These are phyloP conservation scores for Ataeniobius toweri DNA, from an alignment of 2,797 vertebrate genomes.

Conservation along the genomic window DNA sequence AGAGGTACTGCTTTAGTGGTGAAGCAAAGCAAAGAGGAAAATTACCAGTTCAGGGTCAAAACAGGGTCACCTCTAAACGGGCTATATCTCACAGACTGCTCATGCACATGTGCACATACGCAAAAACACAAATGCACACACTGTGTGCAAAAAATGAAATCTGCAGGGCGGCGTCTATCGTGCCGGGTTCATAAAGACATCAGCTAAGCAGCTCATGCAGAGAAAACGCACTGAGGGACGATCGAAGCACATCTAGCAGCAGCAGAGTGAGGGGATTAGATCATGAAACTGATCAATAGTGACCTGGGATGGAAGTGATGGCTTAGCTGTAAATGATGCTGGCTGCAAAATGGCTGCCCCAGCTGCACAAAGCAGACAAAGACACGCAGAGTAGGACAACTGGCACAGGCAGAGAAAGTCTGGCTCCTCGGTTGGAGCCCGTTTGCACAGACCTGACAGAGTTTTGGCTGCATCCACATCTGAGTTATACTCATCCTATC, in stretches of 20 bases:
- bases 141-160: slow-evolving; percentile 38
- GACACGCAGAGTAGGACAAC: slow-evolving; percentile 50
- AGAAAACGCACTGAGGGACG: slow-evolving; percentile 46
- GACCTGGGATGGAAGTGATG: slow-evolving; percentile 49
- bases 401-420: slow-evolving; percentile 37
- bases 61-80: slow-evolving; percentile 38
- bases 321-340: slow-evolving; percentile 46
- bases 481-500: slow-evolving; percentile 36
- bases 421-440: slow-evolving; percentile 35
- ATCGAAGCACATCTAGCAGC: slow-evolving; percentile 56
- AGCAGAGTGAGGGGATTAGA: slow-evolving; percentile 65
- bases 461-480: slow-evolving; percentile 36
- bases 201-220: slow-evolving; percentile 46
- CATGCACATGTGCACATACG: slow-evolving; percentile 9
- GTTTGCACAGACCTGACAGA: slow-evolving; percentile 40
- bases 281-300: slow-evolving; percentile 66
- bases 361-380: slow-evolving; percentile 37
- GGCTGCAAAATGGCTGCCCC: slow-evolving; percentile 22
- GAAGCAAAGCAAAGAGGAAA: slow-evolving; percentile 37
- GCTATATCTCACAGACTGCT: slow-evolving; percentile 26
- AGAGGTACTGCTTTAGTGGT: slow-evolving; percentile 45
- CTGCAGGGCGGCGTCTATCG: slow-evolving; percentile 15
- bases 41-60: slow-evolving; percentile 53
- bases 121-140: slow-evolving; percentile 24
- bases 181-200: slow-evolving; percentile 71